Evolutionary conservation across 2,797 vertebrate species (phyloP), one percentile per base, ranked within the genome.

Genomic region (Leptatherina wallacei): DNA sequence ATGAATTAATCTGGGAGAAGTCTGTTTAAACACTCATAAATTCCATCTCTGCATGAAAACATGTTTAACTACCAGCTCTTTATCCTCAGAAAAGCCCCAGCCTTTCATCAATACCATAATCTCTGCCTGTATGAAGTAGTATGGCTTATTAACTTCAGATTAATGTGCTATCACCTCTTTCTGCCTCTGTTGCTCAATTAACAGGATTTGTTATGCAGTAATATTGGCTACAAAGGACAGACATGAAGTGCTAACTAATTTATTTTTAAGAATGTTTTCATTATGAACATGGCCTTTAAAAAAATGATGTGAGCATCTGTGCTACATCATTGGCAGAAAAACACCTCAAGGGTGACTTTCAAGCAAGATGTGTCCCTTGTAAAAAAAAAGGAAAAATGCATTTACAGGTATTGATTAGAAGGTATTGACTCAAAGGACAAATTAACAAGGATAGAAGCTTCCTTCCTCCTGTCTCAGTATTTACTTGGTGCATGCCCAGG

Each of bases 141-240:
- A 70, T 22, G 55, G 44, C 65, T 80, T 81, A 88, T 90, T 88
- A 86, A 81, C 69, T 78, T 68, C 42, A 81, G 78, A 88, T 87
- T 29, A 66, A 90, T 76, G 51, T 69, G 59, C 69, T 79, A 63
- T 77, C 78, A 69, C 49, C 44, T 40, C 36, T 54, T 36, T 72
- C 62, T 64, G 72, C 29, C 32, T 65, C 35, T 49, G 63, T 56
- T 9, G 29, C 69, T 77, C 74, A 87, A 83, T 85, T 60, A 84
- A 73, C 40, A 51, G 66, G 42, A 54, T 63, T 75, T 65, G 68
- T 72, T 78, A 77, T 65, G 40, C 33, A 51, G 13, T 60, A 22
- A 44, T 59, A 73, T n/a, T 62, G 73, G 77, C 44, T 54, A 18
- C 64, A 75, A 44, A 51, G 63, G 20, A 14, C 61, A 75, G n/a